Percentiles rank a stretch among this genome's conserved stretches.
Conservation (phyloP, 2,113 vertebrate genomes). For the Cebidichthys violaceus region DNA sequence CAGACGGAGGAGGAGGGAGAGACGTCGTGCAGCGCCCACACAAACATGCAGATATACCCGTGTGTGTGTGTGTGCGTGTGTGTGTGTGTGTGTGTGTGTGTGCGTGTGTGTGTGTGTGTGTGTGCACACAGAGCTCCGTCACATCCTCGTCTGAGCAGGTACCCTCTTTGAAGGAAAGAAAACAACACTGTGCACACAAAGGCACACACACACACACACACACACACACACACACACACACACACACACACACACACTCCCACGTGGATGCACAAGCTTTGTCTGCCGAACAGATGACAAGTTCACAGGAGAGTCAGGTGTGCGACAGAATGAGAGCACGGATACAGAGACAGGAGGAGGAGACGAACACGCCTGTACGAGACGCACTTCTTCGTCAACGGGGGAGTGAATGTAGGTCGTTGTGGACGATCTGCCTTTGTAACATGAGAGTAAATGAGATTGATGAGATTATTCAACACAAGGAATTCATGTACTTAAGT, state of each 20-base stretch:
- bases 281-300: conserved; percentile 59
- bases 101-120: conserved; percentile 6
- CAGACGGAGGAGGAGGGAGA: conserved; percentile 40
- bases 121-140: background rate
- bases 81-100: background rate
- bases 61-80: background rate
- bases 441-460: conserved; percentile 12
- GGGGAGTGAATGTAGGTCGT: background rate
- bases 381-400: background rate
- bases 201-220: conserved; percentile 20
- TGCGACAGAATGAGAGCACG: conserved; percentile 77
- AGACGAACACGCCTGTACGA: conserved; percentile 4
- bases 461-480: conserved; percentile 36
- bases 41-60: conserved; percentile 38
- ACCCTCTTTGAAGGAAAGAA: conserved; percentile 56
- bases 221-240: conserved; percentile 15
- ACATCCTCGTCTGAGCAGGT: conserved; percentile 55
- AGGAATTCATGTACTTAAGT: conserved; percentile 4
- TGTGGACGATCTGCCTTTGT: conserved; percentile 13
- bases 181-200: conserved; percentile 30
- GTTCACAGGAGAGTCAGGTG: conserved; percentile 67
- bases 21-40: conserved; percentile 38
- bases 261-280: conserved; percentile 34
- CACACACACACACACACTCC: conserved; percentile 39
- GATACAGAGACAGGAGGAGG: too few relatives aligned